phyloP scores from a whole-genome alignment of 2,888 invertebrate species.

The Villa cingulata region DNA sequence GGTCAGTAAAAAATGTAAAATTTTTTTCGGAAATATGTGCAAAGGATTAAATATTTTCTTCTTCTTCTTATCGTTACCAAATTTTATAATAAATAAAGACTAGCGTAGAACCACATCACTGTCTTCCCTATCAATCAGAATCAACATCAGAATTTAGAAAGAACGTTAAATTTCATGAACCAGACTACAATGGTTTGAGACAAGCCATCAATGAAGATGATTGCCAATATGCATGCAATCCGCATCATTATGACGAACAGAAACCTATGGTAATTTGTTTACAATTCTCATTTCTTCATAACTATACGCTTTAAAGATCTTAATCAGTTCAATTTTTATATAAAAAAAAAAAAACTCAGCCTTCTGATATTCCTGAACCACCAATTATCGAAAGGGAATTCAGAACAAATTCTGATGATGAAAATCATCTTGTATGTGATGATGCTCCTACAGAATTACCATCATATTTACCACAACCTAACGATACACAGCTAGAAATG shows the following conservation, averaged over 20 bases:
- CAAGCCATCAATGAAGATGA: background rate
- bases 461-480: constrained; percentile 44
- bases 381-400: background rate
- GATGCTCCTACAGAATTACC: constrained; percentile 35
- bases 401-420: background rate
- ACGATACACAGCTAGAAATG: constrained; percentile 34
- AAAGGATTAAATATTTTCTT: background rate
- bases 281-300: too few relatives aligned
- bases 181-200: too few relatives aligned
- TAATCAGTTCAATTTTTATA: too few relatives aligned
- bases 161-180: too few relatives aligned
- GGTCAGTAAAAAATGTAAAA: background rate
- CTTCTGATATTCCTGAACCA: constrained; percentile 1
- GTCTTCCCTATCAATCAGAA: background rate
- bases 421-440: constrained; percentile 15
- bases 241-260: background rate
- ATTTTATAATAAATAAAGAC: background rate
- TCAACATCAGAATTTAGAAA: background rate
- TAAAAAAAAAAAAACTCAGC: too few relatives aligned
- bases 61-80: too few relatives aligned
- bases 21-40: too few relatives aligned
- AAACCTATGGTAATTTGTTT: background rate
- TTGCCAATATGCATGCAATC: too few relatives aligned
- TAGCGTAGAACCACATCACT: background rate
- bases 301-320: too few relatives aligned